Evolutionary conservation across 2,113 vertebrate species (phyloP), one percentile per base, ranked within the genome.

Genomic region (Salvelinus fontinalis): DNA sequence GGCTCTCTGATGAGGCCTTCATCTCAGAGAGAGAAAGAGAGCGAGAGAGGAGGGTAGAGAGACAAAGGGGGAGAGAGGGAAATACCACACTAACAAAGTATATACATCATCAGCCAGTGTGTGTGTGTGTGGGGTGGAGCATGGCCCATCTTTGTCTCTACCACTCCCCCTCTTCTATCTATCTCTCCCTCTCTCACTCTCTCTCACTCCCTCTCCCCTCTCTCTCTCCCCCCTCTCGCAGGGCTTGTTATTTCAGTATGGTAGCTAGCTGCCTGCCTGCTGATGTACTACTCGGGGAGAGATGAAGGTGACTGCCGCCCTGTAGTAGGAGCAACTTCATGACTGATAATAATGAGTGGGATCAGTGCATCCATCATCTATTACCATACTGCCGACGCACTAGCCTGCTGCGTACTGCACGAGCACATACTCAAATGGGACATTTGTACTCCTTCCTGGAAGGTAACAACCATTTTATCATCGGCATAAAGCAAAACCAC

Each of bases 1-100:
- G 81, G 75, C 62, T 69, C 76, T 82, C 81, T 88, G 86, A 89
- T 83, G 78, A 89, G 83, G 85, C 80, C 79, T 78, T 83, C 79
- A 74, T 13, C 13, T 84, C 75, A 79, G 64, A 31, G 66, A 18
- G 13, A 7, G 26, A 18, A 12, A 66, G 64, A 66, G 64, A 13
- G 64, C 2, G 72, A 54, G 62, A 62, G 66, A 6, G 54, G 54
- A 20, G 5, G 54, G 20, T 14, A 57, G 54, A 57, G 54, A 20
- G 54, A 57, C 14, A 57, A 20, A 57, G 18, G 54, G 54, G 54
- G 13, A 57, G n/a, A 62, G 59, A 22, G 59, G 59, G 59, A 62
- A 62, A 62, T 62, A n/a, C 59, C 7, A 62, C 20, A 24, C 59
- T 62, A 62, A 62, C n/a, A 62, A 62, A 62, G 59, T 62, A n/a